These are phyloP conservation scores for Ornithorhynchus anatinus DNA, from an alignment of 2,113 vertebrate genomes.

Conservation along the genomic window DNA sequence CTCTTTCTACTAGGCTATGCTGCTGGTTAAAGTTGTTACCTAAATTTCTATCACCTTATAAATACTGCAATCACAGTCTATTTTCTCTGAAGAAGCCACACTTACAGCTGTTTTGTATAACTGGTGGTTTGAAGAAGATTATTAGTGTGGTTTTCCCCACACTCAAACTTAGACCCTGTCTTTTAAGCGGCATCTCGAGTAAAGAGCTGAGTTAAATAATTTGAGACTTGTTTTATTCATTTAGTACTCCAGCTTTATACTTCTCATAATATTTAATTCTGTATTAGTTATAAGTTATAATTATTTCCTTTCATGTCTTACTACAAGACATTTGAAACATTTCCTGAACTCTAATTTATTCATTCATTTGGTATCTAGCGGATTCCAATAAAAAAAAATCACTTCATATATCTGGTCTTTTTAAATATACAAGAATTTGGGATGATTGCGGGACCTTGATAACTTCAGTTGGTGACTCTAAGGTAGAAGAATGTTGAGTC, in stretches of 20 bases:
- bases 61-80: slow-evolving; percentile 11
- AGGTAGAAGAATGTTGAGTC: neutral
- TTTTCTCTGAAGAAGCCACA: slow-evolving; percentile 31
- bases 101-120: slow-evolving; percentile 53
- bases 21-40: slow-evolving; percentile 30
- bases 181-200: slow-evolving; percentile 40
- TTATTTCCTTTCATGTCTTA: neutral
- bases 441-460: neutral
- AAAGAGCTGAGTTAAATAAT: slow-evolving; percentile 39
- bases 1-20: too few relatives aligned
- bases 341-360: slow-evolving; percentile 11
- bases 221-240: slow-evolving; percentile 19
- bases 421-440: slow-evolving; percentile 9
- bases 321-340: slow-evolving; percentile 3
- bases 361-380: neutral
- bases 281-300: neutral
- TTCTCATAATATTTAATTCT: slow-evolving; percentile 13
- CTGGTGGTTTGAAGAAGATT: slow-evolving; percentile 43
- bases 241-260: neutral
- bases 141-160: slow-evolving; percentile 46
- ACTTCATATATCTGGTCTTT: neutral
- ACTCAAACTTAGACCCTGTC: slow-evolving; percentile 30
- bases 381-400: neutral
- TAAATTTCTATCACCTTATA: slow-evolving; percentile 38
- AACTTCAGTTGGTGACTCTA: neutral